phyloP scores from a whole-genome alignment of 2,113 vertebrate species.

The Arenaria interpres region DNA sequence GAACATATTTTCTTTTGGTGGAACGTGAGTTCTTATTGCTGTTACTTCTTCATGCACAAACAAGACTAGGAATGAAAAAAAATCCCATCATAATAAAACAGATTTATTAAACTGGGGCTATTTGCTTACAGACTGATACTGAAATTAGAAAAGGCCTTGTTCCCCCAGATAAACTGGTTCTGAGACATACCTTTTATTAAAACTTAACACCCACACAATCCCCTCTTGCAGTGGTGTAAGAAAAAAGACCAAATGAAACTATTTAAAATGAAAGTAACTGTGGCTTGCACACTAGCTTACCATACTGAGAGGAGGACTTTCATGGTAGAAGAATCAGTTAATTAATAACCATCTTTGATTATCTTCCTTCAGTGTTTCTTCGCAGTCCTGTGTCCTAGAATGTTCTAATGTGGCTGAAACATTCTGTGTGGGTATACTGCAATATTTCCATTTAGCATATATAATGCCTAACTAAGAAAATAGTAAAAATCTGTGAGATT shows the following conservation, averaged over 20 bases:
- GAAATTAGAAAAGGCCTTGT: slow-evolving; percentile 20
- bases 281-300: not conserved
- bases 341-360: not conserved
- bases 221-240: not conserved
- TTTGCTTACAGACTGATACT: slow-evolving; percentile 2
- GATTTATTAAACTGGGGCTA: slow-evolving; percentile 39
- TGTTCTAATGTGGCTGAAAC: not conserved
- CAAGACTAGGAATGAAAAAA: not conserved
- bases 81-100: slow-evolving; percentile 1
- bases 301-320: not conserved
- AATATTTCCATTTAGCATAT: not conserved
- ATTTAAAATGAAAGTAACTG: not conserved
- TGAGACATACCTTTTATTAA: not conserved
- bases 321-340: not conserved
- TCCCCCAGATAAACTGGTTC: not conserved
- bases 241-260: not conserved
- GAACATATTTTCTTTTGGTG: not conserved
- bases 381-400: not conserved
- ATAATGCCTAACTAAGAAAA: not conserved
- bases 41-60: not conserved
- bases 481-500: not conserved
- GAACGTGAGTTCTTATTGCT: not conserved
- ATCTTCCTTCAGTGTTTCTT: not conserved
- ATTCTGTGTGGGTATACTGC: not conserved
- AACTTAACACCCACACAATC: not conserved